Conservation (phyloP, 2,113 vertebrate species). For the Nyctibius bracteatus region DNA sequence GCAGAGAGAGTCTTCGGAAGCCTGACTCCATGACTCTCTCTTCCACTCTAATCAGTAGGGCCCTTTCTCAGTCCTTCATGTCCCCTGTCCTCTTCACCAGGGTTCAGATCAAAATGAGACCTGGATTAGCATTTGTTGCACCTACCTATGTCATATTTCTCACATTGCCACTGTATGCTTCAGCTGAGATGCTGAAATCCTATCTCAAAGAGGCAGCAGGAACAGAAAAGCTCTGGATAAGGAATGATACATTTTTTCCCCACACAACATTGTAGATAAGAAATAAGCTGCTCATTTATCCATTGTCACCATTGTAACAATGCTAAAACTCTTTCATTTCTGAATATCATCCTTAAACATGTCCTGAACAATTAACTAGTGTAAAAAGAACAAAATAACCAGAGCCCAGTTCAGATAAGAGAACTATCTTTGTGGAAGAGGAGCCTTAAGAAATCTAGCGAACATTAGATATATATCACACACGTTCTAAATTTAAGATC, state of each 20-base stretch:
- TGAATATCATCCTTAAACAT: neutral
- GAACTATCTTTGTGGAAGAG: neutral
- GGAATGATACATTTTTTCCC: neutral
- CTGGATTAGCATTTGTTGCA: neutral
- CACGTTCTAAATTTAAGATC: slow-evolving; percentile 37
- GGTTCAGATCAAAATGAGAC: neutral
- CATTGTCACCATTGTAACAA: neutral
- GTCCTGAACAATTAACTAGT: neutral
- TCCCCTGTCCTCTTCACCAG: neutral
- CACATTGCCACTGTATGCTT: neutral
- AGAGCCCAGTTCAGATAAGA: neutral
- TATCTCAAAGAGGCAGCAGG: neutral
- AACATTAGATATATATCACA: neutral
- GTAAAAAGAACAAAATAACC: neutral
- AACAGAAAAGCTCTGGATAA: neutral
- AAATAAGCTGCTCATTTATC: neutral
- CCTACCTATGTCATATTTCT: neutral
- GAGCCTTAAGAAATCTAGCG: neutral
- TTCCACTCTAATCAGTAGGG: neutral
- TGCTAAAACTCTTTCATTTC: neutral
- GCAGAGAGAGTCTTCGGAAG: neutral
- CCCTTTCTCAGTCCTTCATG: neutral
- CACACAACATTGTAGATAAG: neutral
- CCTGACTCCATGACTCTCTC: neutral
- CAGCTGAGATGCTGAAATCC: neutral